Conservation (phyloP, 2,797 vertebrate species). For the Acanthiza pusilla region DNA sequence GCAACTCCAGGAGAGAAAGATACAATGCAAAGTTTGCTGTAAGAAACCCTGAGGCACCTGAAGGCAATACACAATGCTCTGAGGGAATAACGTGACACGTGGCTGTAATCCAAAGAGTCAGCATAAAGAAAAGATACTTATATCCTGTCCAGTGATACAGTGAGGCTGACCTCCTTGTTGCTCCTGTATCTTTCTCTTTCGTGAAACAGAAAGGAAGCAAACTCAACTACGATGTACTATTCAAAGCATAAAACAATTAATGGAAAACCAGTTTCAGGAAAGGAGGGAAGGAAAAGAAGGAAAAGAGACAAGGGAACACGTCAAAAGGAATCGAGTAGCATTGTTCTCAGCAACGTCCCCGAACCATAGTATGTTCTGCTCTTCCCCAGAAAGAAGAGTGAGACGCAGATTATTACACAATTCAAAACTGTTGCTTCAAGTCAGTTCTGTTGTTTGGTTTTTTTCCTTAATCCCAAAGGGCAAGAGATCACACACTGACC, state of each 20-base stretch:
- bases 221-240: not conserved
- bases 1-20: not conserved
- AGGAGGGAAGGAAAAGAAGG: not conserved
- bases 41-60: not conserved
- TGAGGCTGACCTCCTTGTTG: not conserved
- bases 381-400: not conserved
- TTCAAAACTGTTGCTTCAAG: not conserved
- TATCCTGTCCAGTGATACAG: not conserved
- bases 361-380: not conserved
- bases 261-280: not conserved
- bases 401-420: not conserved
- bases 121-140: not conserved
- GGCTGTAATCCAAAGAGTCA: not conserved
- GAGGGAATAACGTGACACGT: not conserved
- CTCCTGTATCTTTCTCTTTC: not conserved
- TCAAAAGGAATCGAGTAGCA: not conserved
- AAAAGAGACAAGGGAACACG: not conserved
- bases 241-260: not conserved
- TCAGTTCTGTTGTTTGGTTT: not conserved
- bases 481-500: constrained; percentile 9
- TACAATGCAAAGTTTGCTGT: not conserved
- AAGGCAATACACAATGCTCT: not conserved
- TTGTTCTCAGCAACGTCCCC: not conserved
- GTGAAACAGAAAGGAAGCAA: not conserved
- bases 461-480: not conserved